Evolutionary conservation across 2,888 invertebrate species (phyloP).

Genomic region (Boloria selene): DNA sequence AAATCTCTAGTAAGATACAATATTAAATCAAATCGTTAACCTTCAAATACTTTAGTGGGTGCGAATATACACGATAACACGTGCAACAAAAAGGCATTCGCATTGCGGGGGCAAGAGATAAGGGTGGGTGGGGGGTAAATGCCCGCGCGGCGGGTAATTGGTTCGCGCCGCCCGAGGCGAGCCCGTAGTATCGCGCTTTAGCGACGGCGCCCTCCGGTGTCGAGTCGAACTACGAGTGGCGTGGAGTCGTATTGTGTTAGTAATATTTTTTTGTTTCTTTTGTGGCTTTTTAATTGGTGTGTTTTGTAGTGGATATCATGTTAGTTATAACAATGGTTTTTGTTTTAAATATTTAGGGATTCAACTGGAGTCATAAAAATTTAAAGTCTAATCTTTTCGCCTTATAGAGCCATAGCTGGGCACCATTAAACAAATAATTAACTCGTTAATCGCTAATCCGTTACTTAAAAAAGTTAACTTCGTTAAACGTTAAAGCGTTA

Average conservation of each 20-base stretch:
- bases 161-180: conserved; percentile 82
- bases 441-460: no score
- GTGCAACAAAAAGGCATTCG: conserved; percentile 66
- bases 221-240: conserved; percentile 55
- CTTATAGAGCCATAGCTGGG: no score
- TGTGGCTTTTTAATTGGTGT: conserved; percentile 15
- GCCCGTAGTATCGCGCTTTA: conserved; percentile 82
- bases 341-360: background rate
- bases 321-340: background rate
- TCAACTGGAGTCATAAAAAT: no score
- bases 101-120: conserved; percentile 74
- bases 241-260: conserved; percentile 54
- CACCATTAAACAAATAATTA: no score
- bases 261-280: conserved; percentile 41
- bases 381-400: no score
- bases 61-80: conserved; percentile 38
- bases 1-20: no score
- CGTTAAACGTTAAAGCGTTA: no score
- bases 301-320: background rate
- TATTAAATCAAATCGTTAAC: background rate
- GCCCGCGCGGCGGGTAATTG: conserved; percentile 81
- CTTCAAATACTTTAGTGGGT: conserved; percentile 8
- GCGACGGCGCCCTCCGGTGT: conserved; percentile 82
- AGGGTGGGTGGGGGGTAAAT: conserved; percentile 65
- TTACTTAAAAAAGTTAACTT: no score